Evolutionary conservation across 2,888 invertebrate species (phyloP), one percentile per base, ranked within the genome.

Genomic region (Chironomus riparius): DNA sequence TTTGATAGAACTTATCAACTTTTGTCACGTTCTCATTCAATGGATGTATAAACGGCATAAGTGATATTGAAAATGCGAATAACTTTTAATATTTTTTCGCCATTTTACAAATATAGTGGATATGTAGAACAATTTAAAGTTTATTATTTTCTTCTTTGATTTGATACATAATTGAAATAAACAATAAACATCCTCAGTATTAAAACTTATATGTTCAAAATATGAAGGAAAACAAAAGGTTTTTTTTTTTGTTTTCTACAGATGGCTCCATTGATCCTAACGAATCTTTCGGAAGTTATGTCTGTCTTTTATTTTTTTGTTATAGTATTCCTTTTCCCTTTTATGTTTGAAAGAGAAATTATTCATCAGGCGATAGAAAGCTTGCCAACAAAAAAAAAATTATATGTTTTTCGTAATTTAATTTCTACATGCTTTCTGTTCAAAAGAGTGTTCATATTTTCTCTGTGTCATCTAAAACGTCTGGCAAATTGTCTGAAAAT

Each of bases 401-500:
- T 56, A 15, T 56, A 15, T 56, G 15, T 56, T 65, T 56, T 62
- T 47, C 38, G 13, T 74, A 74, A 74, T 74, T 74, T 62, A 24
- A 74, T 74, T 74, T 68, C 68, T 38, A 38, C 38, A 15, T 15
- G 56, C 56, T 15, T 61, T 13, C 65, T 65, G 21, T 65, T 13
- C 7, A 15, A 21, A 50, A 28, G 15, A 50, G 18, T 22, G 15
- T 48, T 15, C 48, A 65, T 74, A 65, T 47, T 74, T 74, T 65
- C 22, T 73, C 74, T 47, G 28, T 74, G 68, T 65, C 74, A 47
- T 68, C 61, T 21, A 24, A 62, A 72, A 18, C 62, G 74, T 74
- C 74, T 74, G 74, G 74, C 21, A 74, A 74, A 68, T 65, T 62
- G 74, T 74, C 74, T 74, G 38, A 28, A 61, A 73, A 15, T 22